Percentiles rank a stretch among this genome's conserved stretches.
These are phyloP conservation scores for Limnothrissa miodon DNA, from an alignment of 2,113 vertebrate species.

Conservation along the genomic window DNA sequence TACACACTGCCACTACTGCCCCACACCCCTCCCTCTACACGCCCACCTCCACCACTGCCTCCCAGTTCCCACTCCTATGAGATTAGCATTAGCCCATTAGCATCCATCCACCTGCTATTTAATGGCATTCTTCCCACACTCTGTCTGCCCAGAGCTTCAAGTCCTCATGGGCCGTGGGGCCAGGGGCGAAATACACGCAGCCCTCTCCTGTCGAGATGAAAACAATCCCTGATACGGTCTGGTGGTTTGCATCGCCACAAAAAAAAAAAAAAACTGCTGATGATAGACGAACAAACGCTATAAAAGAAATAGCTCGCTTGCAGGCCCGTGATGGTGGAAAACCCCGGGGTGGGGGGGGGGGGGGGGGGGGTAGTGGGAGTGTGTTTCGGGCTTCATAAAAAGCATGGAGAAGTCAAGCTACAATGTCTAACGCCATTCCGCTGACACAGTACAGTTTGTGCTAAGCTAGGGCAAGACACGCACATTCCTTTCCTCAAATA, in stretches of 20 bases:
- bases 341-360: neutral
- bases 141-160: neutral
- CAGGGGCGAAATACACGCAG: neutral
- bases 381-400: neutral
- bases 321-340: neutral
- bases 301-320: neutral
- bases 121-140: neutral
- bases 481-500: neutral
- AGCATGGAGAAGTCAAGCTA: neutral
- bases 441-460: neutral
- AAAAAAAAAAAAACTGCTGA: conserved; percentile 11
- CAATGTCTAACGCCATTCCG: neutral
- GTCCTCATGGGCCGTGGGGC: neutral
- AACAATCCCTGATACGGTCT: neutral
- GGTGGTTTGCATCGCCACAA: neutral
- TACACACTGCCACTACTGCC: neutral
- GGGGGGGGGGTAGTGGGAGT: too few species aligned
- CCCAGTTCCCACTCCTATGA: neutral
- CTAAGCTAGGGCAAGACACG: neutral
- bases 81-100: neutral
- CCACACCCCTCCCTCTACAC: neutral
- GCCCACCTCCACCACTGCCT: neutral
- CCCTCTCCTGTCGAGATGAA: neutral
- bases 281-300: neutral
- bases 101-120: neutral